These are phyloP conservation scores for human (Homo sapiens) DNA, from an alignment of 2,113 vertebrate species.

Conservation along the genomic window GRCh38 chr7:10130001-10130500, in stretches of 20 bases:
- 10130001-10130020: background rate
- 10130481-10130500: conserved; percentile 49
- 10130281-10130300: conserved; percentile 75
- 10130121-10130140: conserved; percentile 69
- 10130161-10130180: conserved; percentile 44
- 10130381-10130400: conserved; percentile 29
- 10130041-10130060: conserved; percentile 38
- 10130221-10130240: conserved; percentile 61
- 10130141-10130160: conserved; percentile 58
- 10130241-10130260: conserved; percentile 62
- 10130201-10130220: conserved; percentile 33
- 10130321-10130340: conserved; percentile 38
- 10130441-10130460: conserved; percentile 50
- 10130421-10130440: conserved; percentile 47
- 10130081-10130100: conserved; percentile 61
- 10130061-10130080: conserved; percentile 37
- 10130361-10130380: background rate
- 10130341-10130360: background rate
- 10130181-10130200: conserved; percentile 12
- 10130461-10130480: background rate
- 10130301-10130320: conserved; percentile 66
- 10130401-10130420: background rate
- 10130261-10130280: conserved; percentile 72
- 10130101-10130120: conserved; percentile 67
- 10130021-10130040: conserved; percentile 1